phyloP scores from a whole-genome alignment of 2,888 invertebrate species.

The Phanerotoma sp. region DNA sequence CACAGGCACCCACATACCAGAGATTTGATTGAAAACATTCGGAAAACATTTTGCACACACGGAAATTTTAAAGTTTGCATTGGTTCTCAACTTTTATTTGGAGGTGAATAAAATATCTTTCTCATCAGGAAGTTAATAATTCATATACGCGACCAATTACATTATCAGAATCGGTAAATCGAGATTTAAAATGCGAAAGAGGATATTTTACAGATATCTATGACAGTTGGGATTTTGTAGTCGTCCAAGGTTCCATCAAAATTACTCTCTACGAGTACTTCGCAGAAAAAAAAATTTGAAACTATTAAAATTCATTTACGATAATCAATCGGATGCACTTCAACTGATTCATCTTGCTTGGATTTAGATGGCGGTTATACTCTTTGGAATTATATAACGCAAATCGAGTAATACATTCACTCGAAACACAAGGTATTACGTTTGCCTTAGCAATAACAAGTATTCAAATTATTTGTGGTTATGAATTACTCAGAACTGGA shows the following conservation, averaged over 20 bases:
- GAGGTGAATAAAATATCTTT: no score
- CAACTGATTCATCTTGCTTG: not conserved
- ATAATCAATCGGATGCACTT: not conserved
- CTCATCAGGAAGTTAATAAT: not conserved
- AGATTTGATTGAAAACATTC: no score
- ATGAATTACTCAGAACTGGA: conserved; percentile 27
- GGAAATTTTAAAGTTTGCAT: no score
- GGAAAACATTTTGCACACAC: no score
- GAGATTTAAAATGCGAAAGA: not conserved
- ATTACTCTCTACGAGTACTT: not conserved
- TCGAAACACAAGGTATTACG: conserved; percentile 14
- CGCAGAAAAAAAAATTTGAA: not conserved
- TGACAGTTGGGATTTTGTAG: not conserved
- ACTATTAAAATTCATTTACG: not conserved
- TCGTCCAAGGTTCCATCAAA: not conserved
- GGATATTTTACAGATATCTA: not conserved
- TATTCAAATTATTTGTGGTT: conserved; percentile 21
- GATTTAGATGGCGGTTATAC: conserved; percentile 7
- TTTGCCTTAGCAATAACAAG: conserved; percentile 20
- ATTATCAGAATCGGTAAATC: not conserved
- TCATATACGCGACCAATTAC: not conserved
- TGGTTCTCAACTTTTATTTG: no score
- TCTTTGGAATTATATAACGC: conserved; percentile 3
- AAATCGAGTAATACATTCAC: conserved; percentile 9
- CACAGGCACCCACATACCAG: no score